Base-by-base conservation (phyloP, 2,888 invertebrate genomes). In the Xanthia togata region DNA sequence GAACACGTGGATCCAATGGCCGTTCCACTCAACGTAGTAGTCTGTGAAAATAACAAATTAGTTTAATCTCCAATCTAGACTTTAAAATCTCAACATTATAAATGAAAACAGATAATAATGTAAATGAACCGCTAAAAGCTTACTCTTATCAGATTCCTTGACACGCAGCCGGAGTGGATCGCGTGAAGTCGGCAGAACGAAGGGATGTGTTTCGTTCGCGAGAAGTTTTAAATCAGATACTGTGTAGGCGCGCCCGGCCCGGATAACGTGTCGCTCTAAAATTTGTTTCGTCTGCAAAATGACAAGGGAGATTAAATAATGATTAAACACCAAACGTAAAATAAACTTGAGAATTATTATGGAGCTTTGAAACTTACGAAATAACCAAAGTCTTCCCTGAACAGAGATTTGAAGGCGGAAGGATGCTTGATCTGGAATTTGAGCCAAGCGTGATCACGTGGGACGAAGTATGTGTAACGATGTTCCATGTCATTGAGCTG, bases 381-480 rank as follows among this genome's bases (percentile, higher is more conserved):
- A 94, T 98, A 98, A 81, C 97, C 97, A 92, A 97, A 98, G 83
- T 98, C 98, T 81, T 97, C 97, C 97, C 98, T 98, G 91, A 98
- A 98, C 64, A 99, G 96, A 90, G 98, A 98, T 94, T 98, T 98
- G 93, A 98, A 98, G 23, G 98, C 97, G 8, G 98, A 98, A 11
- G 99, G 99, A 89, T 98, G 97, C 84, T 97, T 97, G 74, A 97
- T 96, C 93, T 97, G 97, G 86, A 98, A 98, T 89, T 98, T 97
- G 70, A 97, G 97, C 99, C 99, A 99, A 72, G 99, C 99, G 90
- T 97, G 98, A 92, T 99, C 98, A 55, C 98, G 97, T 0, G 99
- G 99, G 17, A 98, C 99, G 91, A 99, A 99, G 94, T 98, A 98
- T 1, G 99, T 99, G 95, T 98, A 99, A 74, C 98, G 97, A 88